Evolutionary conservation across 2,113 vertebrate genomes (phyloP).

Genomic region (Pangasianodon hypophthalmus): DNA sequence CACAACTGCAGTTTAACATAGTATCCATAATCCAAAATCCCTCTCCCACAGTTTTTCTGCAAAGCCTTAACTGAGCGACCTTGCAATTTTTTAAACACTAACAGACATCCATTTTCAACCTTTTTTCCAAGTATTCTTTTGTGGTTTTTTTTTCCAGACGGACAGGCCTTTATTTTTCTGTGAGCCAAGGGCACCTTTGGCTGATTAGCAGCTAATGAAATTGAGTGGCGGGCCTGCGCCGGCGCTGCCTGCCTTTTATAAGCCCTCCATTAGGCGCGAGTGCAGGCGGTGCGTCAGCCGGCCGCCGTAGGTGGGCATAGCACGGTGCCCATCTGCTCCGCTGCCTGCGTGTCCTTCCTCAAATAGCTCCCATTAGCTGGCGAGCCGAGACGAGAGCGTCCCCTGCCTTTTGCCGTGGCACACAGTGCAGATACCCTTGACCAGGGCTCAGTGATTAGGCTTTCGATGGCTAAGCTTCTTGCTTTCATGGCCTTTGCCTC

Average conservation of each 20-base stretch:
- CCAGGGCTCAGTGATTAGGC: slow-evolving; percentile 2
- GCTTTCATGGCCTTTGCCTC: not conserved
- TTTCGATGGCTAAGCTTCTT: slow-evolving; percentile 38
- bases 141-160: slow-evolving; percentile 37
- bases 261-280: slow-evolving; percentile 60
- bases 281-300: slow-evolving; percentile 58
- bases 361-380: slow-evolving; percentile 72
- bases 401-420: slow-evolving; percentile 12
- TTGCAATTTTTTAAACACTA: slow-evolving; percentile 15
- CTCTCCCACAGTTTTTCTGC: not conserved
- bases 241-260: slow-evolving; percentile 55
- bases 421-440: not conserved
- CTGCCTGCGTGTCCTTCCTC: slow-evolving; percentile 64
- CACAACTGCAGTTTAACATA: not conserved
- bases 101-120: slow-evolving; percentile 40
- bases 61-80: slow-evolving; percentile 13
- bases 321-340: slow-evolving; percentile 66
- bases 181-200: slow-evolving; percentile 63
- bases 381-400: slow-evolving; percentile 55
- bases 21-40: not conserved
- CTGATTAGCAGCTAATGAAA: slow-evolving; percentile 63
- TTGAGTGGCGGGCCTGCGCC: slow-evolving; percentile 58
- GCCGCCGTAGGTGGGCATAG: slow-evolving; percentile 64
- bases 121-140: slow-evolving; percentile 31
- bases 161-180: slow-evolving; percentile 51